Percentiles rank a stretch among this genome's conserved stretches.
phyloP scores from a whole-genome alignment of 2,797 vertebrate genomes.

The Neoniphon sammara region DNA sequence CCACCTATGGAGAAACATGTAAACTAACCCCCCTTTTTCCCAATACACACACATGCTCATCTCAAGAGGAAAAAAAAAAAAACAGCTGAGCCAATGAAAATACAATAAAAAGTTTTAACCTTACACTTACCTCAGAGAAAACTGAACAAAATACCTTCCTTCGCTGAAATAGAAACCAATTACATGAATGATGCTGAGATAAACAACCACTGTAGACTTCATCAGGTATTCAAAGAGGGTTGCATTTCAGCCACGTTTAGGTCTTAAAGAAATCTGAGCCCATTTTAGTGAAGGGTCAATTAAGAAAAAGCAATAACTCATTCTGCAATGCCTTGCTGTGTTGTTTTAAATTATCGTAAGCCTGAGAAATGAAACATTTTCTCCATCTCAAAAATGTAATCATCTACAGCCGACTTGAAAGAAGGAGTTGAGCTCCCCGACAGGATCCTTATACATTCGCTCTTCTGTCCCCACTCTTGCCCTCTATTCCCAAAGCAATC shows the following conservation, averaged over 20 bases:
- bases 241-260: too few relatives aligned
- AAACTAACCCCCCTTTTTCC: constrained; percentile 21
- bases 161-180: constrained; percentile 21
- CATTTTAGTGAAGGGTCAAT: constrained; percentile 18
- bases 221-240: too few relatives aligned
- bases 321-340: constrained; percentile 42
- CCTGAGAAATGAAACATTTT: constrained; percentile 58
- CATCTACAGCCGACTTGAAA: constrained; percentile 57
- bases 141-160: neutral
- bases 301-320: constrained; percentile 29
- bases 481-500: constrained; percentile 79
- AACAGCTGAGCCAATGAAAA: too few relatives aligned
- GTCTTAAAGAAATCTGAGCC: too few relatives aligned
- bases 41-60: constrained; percentile 20
- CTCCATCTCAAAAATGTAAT: constrained; percentile 45
- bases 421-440: constrained; percentile 54
- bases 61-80: constrained; percentile 17
- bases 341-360: constrained; percentile 49
- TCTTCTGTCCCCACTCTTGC: constrained; percentile 67
- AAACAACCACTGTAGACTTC: too few relatives aligned
- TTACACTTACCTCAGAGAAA: neutral
- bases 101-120: too few relatives aligned
- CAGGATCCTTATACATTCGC: constrained; percentile 58
- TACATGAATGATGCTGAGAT: constrained; percentile 5
- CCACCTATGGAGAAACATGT: constrained; percentile 32